Evolutionary conservation across 2,113 vertebrate genomes (phyloP).

Genomic region (Anser brachyrhynchus): DNA sequence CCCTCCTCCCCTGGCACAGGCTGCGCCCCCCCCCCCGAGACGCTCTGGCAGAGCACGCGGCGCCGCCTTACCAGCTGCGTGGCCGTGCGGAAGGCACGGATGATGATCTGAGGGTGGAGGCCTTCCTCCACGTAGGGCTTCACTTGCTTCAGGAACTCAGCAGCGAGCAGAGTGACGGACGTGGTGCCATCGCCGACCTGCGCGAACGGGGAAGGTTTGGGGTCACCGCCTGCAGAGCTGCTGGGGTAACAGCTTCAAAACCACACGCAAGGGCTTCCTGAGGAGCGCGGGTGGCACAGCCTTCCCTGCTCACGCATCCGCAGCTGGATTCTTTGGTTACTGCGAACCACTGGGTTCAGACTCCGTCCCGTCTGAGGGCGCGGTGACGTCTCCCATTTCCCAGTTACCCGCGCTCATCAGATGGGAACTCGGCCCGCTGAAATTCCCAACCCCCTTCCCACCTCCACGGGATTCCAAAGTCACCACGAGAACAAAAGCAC

Average conservation of each 20-base stretch:
- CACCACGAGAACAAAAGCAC: not conserved
- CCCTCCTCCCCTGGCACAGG: not conserved
- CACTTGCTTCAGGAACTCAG: constrained; percentile 96
- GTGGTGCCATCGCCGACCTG: constrained; percentile 98
- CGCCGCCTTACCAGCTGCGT: constrained; percentile 80
- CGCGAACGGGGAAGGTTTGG: fast-evolving
- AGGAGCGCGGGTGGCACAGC: fast-evolving
- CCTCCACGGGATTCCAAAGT: not conserved
- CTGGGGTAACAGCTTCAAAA: fast-evolving
- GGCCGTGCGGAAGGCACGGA: constrained; percentile 92
- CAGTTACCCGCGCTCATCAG: fast-evolving
- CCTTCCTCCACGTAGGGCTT: constrained; percentile 95
- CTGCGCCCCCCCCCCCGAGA: not conserved
- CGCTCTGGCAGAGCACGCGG: fast-evolving
- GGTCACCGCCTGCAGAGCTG: not conserved
- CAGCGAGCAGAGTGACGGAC: constrained; percentile 92
- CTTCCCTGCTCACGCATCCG: not conserved
- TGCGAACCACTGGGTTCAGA: not conserved
- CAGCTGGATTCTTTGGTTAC: not conserved
- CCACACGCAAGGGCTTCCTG: not conserved
- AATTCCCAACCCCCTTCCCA: not conserved
- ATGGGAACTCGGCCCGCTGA: fast-evolving
- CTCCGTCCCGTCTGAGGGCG: fast-evolving
- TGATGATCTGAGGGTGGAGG: constrained; percentile 97
- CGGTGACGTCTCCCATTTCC: not conserved